phyloP scores from a whole-genome alignment of 2,888 invertebrate genomes.

The Baronia brevicornis region DNA sequence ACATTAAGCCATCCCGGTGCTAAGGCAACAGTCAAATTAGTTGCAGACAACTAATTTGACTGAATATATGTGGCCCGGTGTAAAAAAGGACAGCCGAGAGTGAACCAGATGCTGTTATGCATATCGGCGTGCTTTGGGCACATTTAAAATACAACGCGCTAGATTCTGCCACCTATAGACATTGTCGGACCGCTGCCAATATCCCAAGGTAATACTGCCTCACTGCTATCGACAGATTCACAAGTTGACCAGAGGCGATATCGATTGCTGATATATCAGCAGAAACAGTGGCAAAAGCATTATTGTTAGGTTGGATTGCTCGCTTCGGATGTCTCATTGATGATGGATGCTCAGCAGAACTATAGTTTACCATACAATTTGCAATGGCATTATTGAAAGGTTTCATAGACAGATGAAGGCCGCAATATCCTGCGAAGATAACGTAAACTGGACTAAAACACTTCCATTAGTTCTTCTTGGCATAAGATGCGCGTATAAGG shows the following conservation, averaged over 20 bases:
- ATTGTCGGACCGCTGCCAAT: slow-evolving; percentile 24
- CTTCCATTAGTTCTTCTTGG: slow-evolving; percentile 19
- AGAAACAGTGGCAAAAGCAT: slow-evolving; percentile 31
- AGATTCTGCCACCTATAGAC: slow-evolving; percentile 33
- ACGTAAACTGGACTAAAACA: slow-evolving; percentile 16
- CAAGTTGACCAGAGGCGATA: slow-evolving; percentile 39
- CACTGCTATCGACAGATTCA: slow-evolving; percentile 23
- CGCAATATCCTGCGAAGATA: slow-evolving; percentile 14
- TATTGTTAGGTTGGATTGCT: slow-evolving; percentile 44
- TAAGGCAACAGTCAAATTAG: slow-evolving; percentile 9
- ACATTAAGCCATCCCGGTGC: slow-evolving; percentile 20
- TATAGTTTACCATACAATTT: slow-evolving; percentile 25
- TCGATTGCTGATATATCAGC: slow-evolving; percentile 38
- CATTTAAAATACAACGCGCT: slow-evolving; percentile 19
- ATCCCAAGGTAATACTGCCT: slow-evolving; percentile 21
- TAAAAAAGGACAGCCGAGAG: slow-evolving; percentile 16
- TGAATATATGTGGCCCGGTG: slow-evolving; percentile 18
- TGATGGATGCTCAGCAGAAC: slow-evolving; percentile 22
- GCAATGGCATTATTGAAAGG: slow-evolving; percentile 26
- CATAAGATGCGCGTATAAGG: no score
- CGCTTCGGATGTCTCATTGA: slow-evolving; percentile 42
- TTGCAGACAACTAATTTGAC: slow-evolving; percentile 16
- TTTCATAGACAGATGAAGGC: slow-evolving; percentile 20
- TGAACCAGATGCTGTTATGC: slow-evolving; percentile 14
- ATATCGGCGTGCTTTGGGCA: no score